Evolutionary conservation across 2,797 vertebrate genomes (phyloP).

Genomic region (Cirrhinus mrigala): DNA sequence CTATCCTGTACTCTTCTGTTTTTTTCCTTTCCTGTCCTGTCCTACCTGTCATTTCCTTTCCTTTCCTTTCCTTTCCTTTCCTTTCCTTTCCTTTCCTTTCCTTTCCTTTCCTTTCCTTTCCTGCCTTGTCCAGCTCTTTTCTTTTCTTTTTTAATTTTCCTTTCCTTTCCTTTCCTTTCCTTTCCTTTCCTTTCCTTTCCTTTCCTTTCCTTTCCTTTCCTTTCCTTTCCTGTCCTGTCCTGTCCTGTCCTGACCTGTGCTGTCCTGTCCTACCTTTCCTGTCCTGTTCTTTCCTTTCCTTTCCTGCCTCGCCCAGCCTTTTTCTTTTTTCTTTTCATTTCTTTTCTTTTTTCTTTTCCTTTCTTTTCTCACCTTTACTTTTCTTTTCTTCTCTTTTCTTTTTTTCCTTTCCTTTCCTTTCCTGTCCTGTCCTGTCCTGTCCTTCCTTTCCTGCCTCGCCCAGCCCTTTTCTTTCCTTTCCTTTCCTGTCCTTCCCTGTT

Average conservation of each 20-base stretch:
- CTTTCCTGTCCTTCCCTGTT: not conserved
- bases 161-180: too few species aligned
- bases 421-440: too few species aligned
- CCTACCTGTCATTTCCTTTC: too few species aligned
- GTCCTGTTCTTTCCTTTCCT: not conserved
- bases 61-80: too few species aligned
- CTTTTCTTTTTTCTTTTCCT: too few species aligned
- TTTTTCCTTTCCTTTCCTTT: not conserved
- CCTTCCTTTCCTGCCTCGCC: not conserved
- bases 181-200: not conserved
- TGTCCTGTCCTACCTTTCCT: not conserved
- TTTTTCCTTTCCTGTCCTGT: too few species aligned
- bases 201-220: not conserved
- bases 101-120: not conserved
- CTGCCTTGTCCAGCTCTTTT: rapidly evolving
- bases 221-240: not conserved
- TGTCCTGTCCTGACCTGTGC: not conserved
- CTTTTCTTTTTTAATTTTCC: not conserved
- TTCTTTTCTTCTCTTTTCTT: too few species aligned
- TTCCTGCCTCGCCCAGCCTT: too few species aligned
- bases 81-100: too few species aligned
- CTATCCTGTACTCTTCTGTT: too few species aligned
- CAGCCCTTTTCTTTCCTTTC: not conserved
- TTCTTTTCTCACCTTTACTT: too few species aligned
- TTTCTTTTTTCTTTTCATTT: not conserved